A percentile compares a stretch with the other conserved stretches of the same genome.
phyloP scores from a whole-genome alignment of 2,113 vertebrate genomes.

The Ciconia stormi region DNA sequence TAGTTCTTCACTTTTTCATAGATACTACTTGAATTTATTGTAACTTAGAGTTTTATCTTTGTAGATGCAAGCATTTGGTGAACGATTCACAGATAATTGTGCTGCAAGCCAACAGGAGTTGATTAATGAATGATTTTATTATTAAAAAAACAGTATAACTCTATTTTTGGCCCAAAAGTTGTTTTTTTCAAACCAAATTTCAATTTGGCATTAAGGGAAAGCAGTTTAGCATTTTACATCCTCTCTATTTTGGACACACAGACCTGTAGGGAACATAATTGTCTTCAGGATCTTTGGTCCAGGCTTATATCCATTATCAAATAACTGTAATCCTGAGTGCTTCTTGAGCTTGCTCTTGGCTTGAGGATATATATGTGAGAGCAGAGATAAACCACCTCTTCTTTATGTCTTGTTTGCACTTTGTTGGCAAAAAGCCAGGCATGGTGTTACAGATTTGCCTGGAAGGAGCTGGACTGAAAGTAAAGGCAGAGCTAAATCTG shows the following conservation, averaged over 20 bases:
- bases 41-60: background rate
- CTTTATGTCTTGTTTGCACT: background rate
- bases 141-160: background rate
- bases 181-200: background rate
- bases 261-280: background rate
- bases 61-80: background rate
- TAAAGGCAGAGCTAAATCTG: background rate
- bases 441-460: background rate
- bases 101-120: background rate
- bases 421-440: background rate
- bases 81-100: background rate
- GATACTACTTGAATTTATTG: background rate
- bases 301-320: background rate
- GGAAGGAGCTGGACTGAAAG: background rate
- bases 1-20: background rate
- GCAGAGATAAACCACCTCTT: background rate
- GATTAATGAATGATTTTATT: background rate
- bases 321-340: background rate
- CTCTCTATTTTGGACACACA: background rate
- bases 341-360: background rate
- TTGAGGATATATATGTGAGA: background rate
- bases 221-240: background rate
- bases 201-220: background rate
- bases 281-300: background rate
- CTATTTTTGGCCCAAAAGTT: background rate